phyloP scores from a whole-genome alignment of 2,113 vertebrate species.

The Corvus cornix region DNA sequence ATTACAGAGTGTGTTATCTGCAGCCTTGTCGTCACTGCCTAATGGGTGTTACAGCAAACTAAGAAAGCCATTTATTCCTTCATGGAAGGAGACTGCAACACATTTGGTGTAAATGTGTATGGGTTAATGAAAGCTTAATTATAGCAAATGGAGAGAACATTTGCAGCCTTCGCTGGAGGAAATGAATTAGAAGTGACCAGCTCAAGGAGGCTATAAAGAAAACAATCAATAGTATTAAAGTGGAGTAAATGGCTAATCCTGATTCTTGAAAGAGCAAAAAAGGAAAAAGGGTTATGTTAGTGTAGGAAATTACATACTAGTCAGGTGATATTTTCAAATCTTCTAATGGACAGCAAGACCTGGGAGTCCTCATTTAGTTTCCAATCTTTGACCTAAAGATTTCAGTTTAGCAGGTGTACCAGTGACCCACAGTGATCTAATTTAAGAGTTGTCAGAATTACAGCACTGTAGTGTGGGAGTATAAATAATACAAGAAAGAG shows the following conservation, averaged over 20 bases:
- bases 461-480: background rate
- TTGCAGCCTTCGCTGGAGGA: background rate
- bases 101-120: background rate
- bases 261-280: background rate
- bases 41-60: background rate
- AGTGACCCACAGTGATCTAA: background rate
- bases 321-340: background rate
- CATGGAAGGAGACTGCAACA: background rate
- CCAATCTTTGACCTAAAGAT: background rate
- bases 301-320: background rate
- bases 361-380: background rate
- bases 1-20: background rate
- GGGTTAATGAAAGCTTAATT: constrained; percentile 46
- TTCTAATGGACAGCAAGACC: background rate
- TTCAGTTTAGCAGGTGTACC: background rate
- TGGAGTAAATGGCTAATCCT: background rate
- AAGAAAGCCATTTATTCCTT: background rate
- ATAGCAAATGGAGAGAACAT: constrained; percentile 14
- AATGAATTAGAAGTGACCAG: background rate
- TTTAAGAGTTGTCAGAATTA: constrained; percentile 12
- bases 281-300: background rate
- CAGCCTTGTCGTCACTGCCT: background rate
- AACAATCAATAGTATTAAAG: constrained; percentile 24
- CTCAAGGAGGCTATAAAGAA: background rate
- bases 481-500: constrained; percentile 48